A percentile compares a stretch with the other conserved stretches of the same genome.
Conservation (phyloP, 2,797 vertebrate genomes). For the Halcyon leucocephala region DNA sequence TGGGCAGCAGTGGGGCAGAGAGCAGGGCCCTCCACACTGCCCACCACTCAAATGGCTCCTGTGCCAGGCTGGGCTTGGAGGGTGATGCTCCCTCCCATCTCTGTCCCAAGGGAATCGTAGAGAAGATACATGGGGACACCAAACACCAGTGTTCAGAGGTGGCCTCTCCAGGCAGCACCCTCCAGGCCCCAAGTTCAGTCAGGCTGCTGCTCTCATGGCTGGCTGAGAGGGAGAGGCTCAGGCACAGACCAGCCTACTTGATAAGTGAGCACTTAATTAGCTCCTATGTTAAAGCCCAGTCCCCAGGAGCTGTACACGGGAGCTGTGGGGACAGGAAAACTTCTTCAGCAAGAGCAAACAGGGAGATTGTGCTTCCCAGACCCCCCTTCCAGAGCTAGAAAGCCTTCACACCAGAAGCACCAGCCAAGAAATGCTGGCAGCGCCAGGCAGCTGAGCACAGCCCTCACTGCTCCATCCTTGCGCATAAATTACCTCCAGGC, state of each 20-base stretch:
- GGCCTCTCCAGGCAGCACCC: fast-evolving
- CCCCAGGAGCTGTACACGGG: not conserved
- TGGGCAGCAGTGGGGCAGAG: not conserved
- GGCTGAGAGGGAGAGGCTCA: not conserved
- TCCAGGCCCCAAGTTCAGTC: fast-evolving
- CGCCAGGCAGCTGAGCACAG: slow-evolving; percentile 2
- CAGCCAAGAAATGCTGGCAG: slow-evolving; percentile 47
- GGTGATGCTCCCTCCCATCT: fast-evolving
- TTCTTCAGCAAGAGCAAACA: not conserved
- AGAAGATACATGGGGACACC: fast-evolving
- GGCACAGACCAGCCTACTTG: not conserved
- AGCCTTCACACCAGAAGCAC: not conserved
- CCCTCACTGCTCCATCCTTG: not conserved
- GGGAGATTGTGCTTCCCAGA: not conserved
- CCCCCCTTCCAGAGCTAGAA: not conserved
- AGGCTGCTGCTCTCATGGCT: not conserved
- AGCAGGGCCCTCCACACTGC: fast-evolving
- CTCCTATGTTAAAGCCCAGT: not conserved
- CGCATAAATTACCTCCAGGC: slow-evolving; percentile 71
- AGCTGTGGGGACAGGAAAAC: not conserved
- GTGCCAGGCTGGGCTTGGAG: not conserved
- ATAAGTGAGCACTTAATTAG: not conserved
- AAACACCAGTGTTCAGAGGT: not conserved
- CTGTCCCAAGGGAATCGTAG: fast-evolving
- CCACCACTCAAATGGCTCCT: fast-evolving